A percentile compares a stretch with the other conserved stretches of the same genome.
phyloP scores from a whole-genome alignment of 2,888 invertebrate species.

The Hirtodrosophila confusa region DNA sequence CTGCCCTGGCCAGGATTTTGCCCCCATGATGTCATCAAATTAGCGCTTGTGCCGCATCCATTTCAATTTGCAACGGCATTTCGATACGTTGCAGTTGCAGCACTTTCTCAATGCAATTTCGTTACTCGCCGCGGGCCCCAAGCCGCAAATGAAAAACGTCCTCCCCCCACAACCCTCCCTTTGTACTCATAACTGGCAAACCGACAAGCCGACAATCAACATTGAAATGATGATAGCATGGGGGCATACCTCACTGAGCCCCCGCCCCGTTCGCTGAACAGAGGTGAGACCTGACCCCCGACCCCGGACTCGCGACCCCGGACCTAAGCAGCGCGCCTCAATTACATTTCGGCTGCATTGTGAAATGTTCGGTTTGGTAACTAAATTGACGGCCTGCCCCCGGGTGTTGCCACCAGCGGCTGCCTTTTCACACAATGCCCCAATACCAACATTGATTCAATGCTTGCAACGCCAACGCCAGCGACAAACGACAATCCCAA shows the following conservation, averaged over 20 bases:
- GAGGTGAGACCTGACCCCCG: slow-evolving; percentile 3
- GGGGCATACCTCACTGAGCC: too few relatives aligned
- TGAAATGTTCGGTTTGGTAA: slow-evolving; percentile 54
- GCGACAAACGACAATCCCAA: background rate
- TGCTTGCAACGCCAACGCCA: slow-evolving; percentile 7
- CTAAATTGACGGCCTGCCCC: slow-evolving; percentile 52
- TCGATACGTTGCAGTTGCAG: slow-evolving; percentile 27
- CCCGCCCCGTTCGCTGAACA: background rate
- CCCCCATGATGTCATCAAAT: slow-evolving; percentile 45
- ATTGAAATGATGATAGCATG: slow-evolving; percentile 63
- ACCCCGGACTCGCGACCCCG: slow-evolving; percentile 1
- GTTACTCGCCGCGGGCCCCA: background rate
- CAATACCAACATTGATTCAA: slow-evolving; percentile 66
- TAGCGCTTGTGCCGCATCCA: slow-evolving; percentile 43
- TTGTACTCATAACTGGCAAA: background rate
- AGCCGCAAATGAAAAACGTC: slow-evolving; percentile 33
- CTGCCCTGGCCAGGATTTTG: too few relatives aligned
- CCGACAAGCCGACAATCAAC: slow-evolving; percentile 59
- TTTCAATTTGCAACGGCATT: slow-evolving; percentile 50
- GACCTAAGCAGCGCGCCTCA: slow-evolving; percentile 53
- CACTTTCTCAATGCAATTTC: slow-evolving; percentile 40
- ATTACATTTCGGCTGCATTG: slow-evolving; percentile 64
- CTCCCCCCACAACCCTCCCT: slow-evolving; percentile 13
- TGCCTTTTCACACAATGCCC: slow-evolving; percentile 21
- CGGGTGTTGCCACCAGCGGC: slow-evolving; percentile 18